Base-by-base conservation (phyloP, 2,888 invertebrate genomes). In the Ochropacha duplaris region DNA sequence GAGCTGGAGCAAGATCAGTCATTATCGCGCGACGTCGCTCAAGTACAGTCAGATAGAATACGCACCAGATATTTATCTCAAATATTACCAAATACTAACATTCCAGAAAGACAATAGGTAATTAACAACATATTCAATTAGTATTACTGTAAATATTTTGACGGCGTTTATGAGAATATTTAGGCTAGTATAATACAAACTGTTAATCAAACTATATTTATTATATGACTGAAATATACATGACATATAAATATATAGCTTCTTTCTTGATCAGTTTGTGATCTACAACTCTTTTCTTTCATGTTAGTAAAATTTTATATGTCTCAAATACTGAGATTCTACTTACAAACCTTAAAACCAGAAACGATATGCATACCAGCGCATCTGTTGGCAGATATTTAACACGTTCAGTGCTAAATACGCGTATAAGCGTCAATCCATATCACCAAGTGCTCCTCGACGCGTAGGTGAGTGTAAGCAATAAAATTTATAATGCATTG, bases 61-160 rank as follows among this genome's bases (percentile, higher is more conserved):
- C 88, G 93, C 68, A 87, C 85, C 65, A 81, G 90, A 80, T 93
- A 93, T 72, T 81, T 93, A 70, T 77, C 92, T 69, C 93, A 91
- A 80, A 88, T 93, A 75, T 80, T 92, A 65, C 87, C 92, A 66
- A 84, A 80, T 61, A 83, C 84, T 66, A 86, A 84, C 83, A 83
- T 83, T 80, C 84, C 86, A 62, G 85, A 90, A 50, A 78, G 83
- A 79, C 85, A 80, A 71, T 87, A 82, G 70, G 56, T 68, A 63
- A 55, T 56, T 54, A 54, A 69, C 64, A 56, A 39, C 55, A 54
- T 65, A 49, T 51, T 58, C 24, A 54, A 67, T 62, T 56, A 49
- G 24, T 56, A 62, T 64, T 64, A 64, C 56, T 68, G 70, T 73
- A 72, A 70, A 61, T 66, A 57, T 57, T 58, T 59, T 50, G 54